Conservation (phyloP, 2,113 vertebrate species). For the Phaetusa simplex region DNA sequence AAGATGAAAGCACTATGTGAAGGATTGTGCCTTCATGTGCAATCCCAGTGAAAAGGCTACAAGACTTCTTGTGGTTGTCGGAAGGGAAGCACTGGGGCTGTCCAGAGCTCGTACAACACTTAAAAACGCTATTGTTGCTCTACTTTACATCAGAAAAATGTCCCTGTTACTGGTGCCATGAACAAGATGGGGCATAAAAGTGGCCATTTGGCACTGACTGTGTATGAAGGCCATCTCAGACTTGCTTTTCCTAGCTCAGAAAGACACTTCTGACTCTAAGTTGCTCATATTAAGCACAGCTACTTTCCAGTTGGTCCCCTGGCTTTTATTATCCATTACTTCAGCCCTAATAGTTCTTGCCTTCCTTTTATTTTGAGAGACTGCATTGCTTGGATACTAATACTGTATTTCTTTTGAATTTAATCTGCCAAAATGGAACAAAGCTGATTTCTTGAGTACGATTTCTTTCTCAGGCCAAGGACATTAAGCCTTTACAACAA, state of each 20-base stretch:
- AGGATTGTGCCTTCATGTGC: background rate
- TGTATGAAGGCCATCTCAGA: background rate
- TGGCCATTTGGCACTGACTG: background rate
- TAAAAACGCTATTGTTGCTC: background rate
- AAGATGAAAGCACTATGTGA: background rate
- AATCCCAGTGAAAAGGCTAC: background rate
- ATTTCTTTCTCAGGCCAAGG: conserved; percentile 15
- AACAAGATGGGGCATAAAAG: background rate
- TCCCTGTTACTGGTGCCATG: background rate
- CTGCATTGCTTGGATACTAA: background rate
- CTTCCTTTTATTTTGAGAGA: conserved; percentile 31
- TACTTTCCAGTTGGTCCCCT: background rate
- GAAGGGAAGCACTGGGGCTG: background rate
- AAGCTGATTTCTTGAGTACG: conserved; percentile 8
- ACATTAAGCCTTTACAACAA: conserved; percentile 10
- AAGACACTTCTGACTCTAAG: background rate
- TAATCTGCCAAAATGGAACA: conserved; percentile 29
- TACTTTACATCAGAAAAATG: background rate
- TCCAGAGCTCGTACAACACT: background rate
- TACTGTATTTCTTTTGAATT: conserved; percentile 45
- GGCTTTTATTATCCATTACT: conserved; percentile 11
- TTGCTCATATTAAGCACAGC: background rate
- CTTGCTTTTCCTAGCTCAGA: background rate
- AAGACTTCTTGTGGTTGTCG: background rate
- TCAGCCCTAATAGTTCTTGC: background rate